A percentile compares a stretch with the other conserved stretches of the same genome.
phyloP scores from a whole-genome alignment of 2,113 vertebrate genomes.

The Gallinago undulata region DNA sequence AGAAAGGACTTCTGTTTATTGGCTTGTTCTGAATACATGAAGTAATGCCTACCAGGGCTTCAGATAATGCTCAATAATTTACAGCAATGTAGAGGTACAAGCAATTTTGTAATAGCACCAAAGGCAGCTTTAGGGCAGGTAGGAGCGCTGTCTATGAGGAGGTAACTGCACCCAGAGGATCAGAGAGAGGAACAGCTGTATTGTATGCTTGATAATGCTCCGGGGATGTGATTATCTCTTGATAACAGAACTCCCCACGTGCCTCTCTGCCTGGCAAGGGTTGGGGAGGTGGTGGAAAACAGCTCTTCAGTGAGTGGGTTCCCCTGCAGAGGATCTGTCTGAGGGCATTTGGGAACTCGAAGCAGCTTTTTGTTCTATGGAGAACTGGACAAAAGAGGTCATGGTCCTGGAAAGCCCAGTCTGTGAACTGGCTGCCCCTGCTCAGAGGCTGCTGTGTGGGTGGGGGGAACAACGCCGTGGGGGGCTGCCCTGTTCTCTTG shows the following conservation, averaged over 20 bases:
- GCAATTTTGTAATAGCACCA: background rate
- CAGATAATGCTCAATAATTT: conserved; percentile 17
- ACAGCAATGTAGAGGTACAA: background rate
- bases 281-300: background rate
- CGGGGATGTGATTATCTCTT: background rate
- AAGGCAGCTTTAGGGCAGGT: conserved; percentile 13
- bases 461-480: accelerated
- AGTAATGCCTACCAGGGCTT: background rate
- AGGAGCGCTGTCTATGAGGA: background rate
- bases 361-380: background rate
- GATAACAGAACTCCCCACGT: background rate
- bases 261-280: background rate
- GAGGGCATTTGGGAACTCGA: background rate
- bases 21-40: background rate
- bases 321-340: background rate
- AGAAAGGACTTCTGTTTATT: background rate
- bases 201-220: background rate
- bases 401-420: background rate
- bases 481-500: background rate
- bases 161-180: conserved; percentile 13
- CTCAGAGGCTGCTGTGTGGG: background rate
- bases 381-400: background rate
- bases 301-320: background rate
- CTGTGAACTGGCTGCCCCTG: background rate
- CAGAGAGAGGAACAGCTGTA: conserved; percentile 46